phyloP scores from a whole-genome alignment of 1,140 invertebrate species.

The Drosophila aff. region DNA sequence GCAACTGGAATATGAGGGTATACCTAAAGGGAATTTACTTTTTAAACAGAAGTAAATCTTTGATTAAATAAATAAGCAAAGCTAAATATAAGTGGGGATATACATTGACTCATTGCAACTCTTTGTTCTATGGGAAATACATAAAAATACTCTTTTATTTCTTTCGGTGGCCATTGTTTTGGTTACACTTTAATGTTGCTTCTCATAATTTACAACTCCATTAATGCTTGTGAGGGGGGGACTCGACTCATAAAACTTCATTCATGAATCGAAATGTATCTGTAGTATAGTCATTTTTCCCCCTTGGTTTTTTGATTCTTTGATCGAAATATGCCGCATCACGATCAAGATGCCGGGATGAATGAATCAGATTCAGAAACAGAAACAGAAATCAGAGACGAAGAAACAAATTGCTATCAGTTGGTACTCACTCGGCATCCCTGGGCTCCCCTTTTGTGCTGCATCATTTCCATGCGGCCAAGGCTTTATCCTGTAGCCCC shows the following conservation, averaged over 20 bases:
- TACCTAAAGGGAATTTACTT: not conserved
- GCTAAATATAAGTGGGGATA: not conserved
- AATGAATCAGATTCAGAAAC: constrained; percentile 58
- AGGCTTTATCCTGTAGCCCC: constrained; percentile 65
- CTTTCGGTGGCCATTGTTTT: not conserved
- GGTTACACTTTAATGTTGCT: constrained; percentile 29
- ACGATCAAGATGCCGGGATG: constrained; percentile 56
- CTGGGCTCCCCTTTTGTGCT: constrained; percentile 60
- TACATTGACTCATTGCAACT: not conserved
- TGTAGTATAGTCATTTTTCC: constrained; percentile 4
- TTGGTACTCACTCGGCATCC: constrained; percentile 29
- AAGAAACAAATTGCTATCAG: constrained; percentile 72
- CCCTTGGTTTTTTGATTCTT: constrained; percentile 15
- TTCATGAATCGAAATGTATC: constrained; percentile 50
- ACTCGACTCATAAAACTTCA: constrained; percentile 45
- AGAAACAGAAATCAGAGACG: constrained; percentile 18
- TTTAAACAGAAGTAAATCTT: not conserved
- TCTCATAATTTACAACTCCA: constrained; percentile 69
- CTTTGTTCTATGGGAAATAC: not conserved
- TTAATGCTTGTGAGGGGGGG: constrained; percentile 42
- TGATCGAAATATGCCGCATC: constrained; percentile 65
- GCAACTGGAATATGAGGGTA: not conserved
- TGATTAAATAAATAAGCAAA: not conserved
- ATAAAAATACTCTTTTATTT: not conserved
- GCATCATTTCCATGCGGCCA: constrained; percentile 73